Base-by-base conservation (phyloP, 2,797 vertebrate genomes). In the Liparis tanakae region DNA sequence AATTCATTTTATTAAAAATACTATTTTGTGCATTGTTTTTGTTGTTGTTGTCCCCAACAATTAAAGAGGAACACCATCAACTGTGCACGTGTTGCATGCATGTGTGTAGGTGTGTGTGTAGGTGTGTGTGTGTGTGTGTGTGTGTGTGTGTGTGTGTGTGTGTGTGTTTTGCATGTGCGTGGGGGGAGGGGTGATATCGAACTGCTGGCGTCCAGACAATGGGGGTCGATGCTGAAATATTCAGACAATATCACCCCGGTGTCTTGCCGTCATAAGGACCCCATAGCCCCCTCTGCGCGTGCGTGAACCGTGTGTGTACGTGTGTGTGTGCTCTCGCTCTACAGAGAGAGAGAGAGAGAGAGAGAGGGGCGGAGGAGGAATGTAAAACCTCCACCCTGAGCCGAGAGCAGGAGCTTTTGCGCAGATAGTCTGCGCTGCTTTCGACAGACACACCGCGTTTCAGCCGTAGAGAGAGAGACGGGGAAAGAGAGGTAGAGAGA, bases 281-380 rank as follows among this genome's bases (percentile, higher is more conserved):
- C 55, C 5, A 25, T 33, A 44, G 70, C 48, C 58, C 50, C 30
- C 37, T 57, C 1, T 62, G 43, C 48, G 55, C 33, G 58, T 78
- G 76, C 65, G 63, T n/a, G 79, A 70, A 57, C n/a, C 55, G 76
- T 67, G 71, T 81, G 30, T 74, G n/a, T 0, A 33, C 54, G 70
- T 39, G 61, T 22, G 82, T 41, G 67, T 8, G 9, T n/a, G 7
- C 3, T 22, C 25, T 30, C 25, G 48, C 46, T 7, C 46, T n/a
- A 55, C 30, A 60, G 36, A 53, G 54, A 56, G 54, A 53, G 41
- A 50, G 50, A 22, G 10, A 22, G 50, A 25, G 50, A 25, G 20
- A 79, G 57, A 43, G 81, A 54, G 66, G 89, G 75, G 90, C 78
- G 89, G 90, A 89, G 89, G 91, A 93, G 90, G 91, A 91, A 89